phyloP scores from a whole-genome alignment of 2,888 invertebrate species.

The Mechanitis messenoides region DNA sequence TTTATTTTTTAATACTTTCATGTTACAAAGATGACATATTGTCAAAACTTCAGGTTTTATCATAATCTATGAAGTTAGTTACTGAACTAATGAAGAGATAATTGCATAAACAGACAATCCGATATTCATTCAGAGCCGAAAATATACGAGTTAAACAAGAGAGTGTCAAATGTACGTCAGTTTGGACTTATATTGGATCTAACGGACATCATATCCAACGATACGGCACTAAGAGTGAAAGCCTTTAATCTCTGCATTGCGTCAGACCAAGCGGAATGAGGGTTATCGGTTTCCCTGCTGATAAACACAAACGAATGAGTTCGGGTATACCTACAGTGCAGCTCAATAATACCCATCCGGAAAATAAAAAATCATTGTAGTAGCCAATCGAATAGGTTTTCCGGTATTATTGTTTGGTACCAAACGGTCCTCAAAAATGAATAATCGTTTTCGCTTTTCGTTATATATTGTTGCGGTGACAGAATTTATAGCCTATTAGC shows the following conservation, averaged over 20 bases:
- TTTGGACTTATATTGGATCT: conserved; percentile 60
- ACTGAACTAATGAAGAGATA: too few species aligned
- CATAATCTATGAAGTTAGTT: too few species aligned
- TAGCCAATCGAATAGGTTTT: conserved; percentile 47
- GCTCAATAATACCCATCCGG: conserved; percentile 56
- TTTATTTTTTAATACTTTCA: too few species aligned
- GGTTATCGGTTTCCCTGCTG: conserved; percentile 69
- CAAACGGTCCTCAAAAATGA: conserved; percentile 41
- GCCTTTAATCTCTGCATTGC: conserved; percentile 74
- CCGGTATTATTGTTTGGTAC: conserved; percentile 44
- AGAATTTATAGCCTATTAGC: conserved; percentile 56
- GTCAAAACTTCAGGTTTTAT: too few species aligned
- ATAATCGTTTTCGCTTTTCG: conserved; percentile 48
- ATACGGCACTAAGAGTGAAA: conserved; percentile 58
- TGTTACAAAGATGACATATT: too few species aligned
- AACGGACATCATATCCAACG: conserved; percentile 52
- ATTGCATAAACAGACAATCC: too few species aligned
- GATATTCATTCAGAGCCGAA: conserved; percentile 17
- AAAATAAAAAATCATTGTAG: conserved; percentile 65
- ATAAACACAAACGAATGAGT: conserved; percentile 71
- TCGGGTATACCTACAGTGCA: conserved; percentile 43
- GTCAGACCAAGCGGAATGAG: conserved; percentile 69
- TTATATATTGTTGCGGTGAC: conserved; percentile 58
- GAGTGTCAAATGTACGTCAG: conserved; percentile 49
- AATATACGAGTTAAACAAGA: conserved; percentile 47